phyloP scores from a whole-genome alignment of 2,888 invertebrate species.

The Cyrtodaria siliqua region DNA sequence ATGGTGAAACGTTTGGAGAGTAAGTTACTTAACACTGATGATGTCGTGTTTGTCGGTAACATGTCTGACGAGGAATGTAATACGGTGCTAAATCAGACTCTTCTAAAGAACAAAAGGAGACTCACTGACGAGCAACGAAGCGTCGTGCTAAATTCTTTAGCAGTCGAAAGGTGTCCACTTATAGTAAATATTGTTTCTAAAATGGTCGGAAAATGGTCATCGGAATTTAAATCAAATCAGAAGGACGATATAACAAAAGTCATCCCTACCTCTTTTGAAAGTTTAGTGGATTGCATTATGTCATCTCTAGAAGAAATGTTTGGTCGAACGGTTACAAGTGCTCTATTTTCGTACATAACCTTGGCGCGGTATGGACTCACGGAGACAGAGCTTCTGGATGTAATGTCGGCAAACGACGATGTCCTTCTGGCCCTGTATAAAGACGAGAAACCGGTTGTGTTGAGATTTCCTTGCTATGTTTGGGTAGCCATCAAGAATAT shows the following conservation, averaged over 20 bases:
- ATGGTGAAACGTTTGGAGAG: constrained; percentile 50
- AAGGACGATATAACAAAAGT: neutral
- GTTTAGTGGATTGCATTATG: constrained; percentile 26
- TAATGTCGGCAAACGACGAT: constrained; percentile 74
- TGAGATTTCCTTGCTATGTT: constrained; percentile 54
- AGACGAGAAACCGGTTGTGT: constrained; percentile 33
- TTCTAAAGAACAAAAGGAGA: constrained; percentile 38
- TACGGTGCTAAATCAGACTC: constrained; percentile 35
- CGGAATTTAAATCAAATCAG: constrained; percentile 12
- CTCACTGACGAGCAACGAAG: constrained; percentile 54
- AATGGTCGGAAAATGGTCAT: constrained; percentile 45
- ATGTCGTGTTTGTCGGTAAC: constrained; percentile 48
- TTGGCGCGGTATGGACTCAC: constrained; percentile 71
- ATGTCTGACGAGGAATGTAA: constrained; percentile 55
- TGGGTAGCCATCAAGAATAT: constrained; percentile 52
- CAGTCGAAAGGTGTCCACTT: constrained; percentile 39
- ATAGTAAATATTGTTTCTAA: constrained; percentile 33
- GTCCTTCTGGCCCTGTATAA: constrained; percentile 68
- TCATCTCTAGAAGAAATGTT: constrained; percentile 61
- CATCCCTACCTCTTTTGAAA: constrained; percentile 18
- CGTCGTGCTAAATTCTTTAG: constrained; percentile 35
- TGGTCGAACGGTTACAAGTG: constrained; percentile 59
- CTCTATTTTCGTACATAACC: constrained; percentile 70
- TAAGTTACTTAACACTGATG: constrained; percentile 50
- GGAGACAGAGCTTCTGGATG: constrained; percentile 78